Evolutionary conservation across 2,888 invertebrate genomes (phyloP).

Genomic region (Caenorhabditis plicata): DNA sequence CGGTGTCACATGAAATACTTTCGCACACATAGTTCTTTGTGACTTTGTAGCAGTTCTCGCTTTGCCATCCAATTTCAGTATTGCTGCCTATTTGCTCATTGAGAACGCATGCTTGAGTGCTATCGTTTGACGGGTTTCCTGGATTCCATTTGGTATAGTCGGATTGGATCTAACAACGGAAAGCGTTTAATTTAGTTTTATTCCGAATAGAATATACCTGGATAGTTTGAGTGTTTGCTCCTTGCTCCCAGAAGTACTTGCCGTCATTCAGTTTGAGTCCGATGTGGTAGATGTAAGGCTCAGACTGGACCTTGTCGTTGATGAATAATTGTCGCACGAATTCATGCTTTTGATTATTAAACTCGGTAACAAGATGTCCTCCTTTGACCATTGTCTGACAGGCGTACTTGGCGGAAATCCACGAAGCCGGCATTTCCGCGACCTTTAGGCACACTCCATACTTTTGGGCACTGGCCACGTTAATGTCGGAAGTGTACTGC

Average conservation of each 20-base stretch:
- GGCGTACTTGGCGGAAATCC: constrained; percentile 20
- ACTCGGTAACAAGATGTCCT: constrained; percentile 15
- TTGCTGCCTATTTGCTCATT: constrained; percentile 6
- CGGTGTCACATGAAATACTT: constrained; percentile 16
- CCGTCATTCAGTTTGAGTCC: constrained; percentile 10
- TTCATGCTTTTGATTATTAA: constrained; percentile 12
- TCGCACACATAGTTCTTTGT: constrained; percentile 18
- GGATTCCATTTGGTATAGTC: constrained; percentile 11
- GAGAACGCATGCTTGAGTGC: constrained; percentile 1
- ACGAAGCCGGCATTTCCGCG: constrained; percentile 5
- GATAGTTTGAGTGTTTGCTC: no score
- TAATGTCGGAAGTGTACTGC: constrained; percentile 11
- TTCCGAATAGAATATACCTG: no score
- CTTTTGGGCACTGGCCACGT: constrained; percentile 4
- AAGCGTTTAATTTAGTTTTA: no score
- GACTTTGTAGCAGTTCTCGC: constrained; percentile 1
- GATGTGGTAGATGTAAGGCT: constrained; percentile 17
- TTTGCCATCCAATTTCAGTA: constrained; percentile 17
- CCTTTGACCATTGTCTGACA: constrained; percentile 11
- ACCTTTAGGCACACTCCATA: constrained; percentile 23
- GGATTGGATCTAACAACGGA: no score
- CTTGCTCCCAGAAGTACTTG: constrained; percentile 13
- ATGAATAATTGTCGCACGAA: not conserved
- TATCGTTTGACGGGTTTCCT: constrained; percentile 1
- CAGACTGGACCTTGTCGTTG: constrained; percentile 8